phyloP scores from a whole-genome alignment of 2,888 invertebrate species.

The Monoplex corrugatus region DNA sequence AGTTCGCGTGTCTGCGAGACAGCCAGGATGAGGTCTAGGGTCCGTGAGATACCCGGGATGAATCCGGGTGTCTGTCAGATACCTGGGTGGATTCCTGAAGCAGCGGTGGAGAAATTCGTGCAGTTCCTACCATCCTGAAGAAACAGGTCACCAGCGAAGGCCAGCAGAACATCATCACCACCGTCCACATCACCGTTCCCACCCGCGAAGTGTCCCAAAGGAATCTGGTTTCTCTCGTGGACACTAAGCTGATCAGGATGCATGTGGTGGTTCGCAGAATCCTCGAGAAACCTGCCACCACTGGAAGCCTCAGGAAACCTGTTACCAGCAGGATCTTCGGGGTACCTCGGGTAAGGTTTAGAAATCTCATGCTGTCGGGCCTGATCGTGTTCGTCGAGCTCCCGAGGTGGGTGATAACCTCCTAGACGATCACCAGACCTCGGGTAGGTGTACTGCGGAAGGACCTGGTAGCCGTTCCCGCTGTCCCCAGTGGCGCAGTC shows the following conservation, averaged over 20 bases:
- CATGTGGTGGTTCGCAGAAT: no score
- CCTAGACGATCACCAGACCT: neutral
- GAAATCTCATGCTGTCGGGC: neutral
- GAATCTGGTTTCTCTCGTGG: neutral
- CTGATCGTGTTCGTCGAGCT: neutral
- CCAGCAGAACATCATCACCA: neutral
- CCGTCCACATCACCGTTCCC: neutral
- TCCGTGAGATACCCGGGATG: neutral
- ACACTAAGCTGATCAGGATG: no score
- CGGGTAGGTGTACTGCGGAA: neutral
- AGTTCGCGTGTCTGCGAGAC: neutral
- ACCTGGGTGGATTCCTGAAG: slow-evolving; percentile 3
- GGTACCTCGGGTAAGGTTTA: slow-evolving; percentile 5
- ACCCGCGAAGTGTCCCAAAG: neutral
- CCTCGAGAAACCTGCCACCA: neutral
- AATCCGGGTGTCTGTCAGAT: neutral
- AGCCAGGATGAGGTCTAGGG: neutral
- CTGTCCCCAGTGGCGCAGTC: neutral
- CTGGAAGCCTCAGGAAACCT: no score
- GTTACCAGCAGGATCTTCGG: neutral
- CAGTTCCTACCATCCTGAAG: neutral
- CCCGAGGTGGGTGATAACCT: neutral
- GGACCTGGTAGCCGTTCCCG: neutral
- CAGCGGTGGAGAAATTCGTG: neutral
- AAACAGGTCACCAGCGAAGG: neutral